Evolutionary conservation across 2,113 vertebrate genomes (phyloP).

Genomic region (Pseudorasbora parva): DNA sequence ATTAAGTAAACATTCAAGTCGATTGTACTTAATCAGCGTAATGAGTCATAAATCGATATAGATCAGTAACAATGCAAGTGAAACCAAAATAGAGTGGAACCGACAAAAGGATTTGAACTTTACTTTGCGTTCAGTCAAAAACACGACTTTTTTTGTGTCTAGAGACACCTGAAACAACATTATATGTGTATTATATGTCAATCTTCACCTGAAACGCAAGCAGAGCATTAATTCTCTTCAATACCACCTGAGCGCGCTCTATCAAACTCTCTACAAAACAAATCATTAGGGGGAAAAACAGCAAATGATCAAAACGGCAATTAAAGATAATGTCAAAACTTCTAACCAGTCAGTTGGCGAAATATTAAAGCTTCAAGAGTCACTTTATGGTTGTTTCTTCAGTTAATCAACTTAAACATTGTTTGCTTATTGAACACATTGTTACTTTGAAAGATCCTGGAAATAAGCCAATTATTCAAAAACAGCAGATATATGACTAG

Average conservation of each 20-base stretch:
- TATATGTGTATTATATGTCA: no score
- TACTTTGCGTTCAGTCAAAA: no score
- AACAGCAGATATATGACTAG: background rate
- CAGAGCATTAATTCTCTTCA: background rate
- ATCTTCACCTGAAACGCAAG: background rate
- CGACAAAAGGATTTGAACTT: no score
- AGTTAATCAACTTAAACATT: background rate
- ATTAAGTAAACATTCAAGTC: no score
- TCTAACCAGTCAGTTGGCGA: background rate
- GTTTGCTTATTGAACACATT: background rate
- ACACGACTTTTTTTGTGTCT: background rate
- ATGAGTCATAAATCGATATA: no score
- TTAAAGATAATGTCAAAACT: background rate
- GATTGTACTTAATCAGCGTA: no score
- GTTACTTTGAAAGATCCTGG: background rate
- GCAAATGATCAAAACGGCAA: background rate
- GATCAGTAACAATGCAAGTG: no score
- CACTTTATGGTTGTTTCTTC: background rate
- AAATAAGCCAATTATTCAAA: no score
- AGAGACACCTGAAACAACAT: background rate
- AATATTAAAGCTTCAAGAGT: background rate
- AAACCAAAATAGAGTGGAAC: no score
- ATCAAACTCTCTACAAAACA: background rate
- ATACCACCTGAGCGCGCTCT: background rate
- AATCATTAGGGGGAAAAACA: background rate